Evolutionary conservation across 2,888 invertebrate genomes (phyloP), one percentile per base, ranked within the genome.

Genomic region (Chaetogeoica ovagalla): DNA sequence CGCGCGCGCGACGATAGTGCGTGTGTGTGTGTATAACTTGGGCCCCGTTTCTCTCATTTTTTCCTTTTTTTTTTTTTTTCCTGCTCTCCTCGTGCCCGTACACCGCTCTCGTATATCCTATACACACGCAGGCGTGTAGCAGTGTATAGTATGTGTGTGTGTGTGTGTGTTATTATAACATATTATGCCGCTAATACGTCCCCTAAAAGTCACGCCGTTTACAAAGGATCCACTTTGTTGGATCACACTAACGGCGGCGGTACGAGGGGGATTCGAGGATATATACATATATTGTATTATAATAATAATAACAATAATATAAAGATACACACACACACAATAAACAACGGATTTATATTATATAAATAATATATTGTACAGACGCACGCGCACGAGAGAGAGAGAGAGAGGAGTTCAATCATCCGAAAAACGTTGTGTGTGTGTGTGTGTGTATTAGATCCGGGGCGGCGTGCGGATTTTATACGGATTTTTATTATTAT

Each of bases 331-430:
- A 77, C 62, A 77, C 70, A 70, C 66, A 73, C 77, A 79, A 79
- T 79, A 79, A 79, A 79, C 77, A 79, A 79, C 77, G 70, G 77
- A 79, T 79, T 79, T 79, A 79, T 79, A 79, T 77, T 77, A 70
- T 77, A 7, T 39, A 7, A n/a, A n/a, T 30, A 30, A 2, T 30
- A 30, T 30, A 30, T 30, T 30, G 30, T 30, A 4, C 30, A 30
- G 30, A 30, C 43, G 43, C 43, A 7, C 2, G 43, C 43, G 43
- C 43, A 69, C 57, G 72, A 65, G 69, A 62, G 70, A 62, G 52
- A 52, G 70, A 48, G 13, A 48, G 57, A 39, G 76, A 43, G 70
- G 70, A 70, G 77, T 63, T 79, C 77, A 55, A 79, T 79, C 77
- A 79, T 70, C 77, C 77, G 77, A 79, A 79, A 70, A 79, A 79